A percentile compares a stretch with the other conserved stretches of the same genome.
phyloP scores from a whole-genome alignment of 2,888 invertebrate genomes.

The Tanytarsus gracilentus region DNA sequence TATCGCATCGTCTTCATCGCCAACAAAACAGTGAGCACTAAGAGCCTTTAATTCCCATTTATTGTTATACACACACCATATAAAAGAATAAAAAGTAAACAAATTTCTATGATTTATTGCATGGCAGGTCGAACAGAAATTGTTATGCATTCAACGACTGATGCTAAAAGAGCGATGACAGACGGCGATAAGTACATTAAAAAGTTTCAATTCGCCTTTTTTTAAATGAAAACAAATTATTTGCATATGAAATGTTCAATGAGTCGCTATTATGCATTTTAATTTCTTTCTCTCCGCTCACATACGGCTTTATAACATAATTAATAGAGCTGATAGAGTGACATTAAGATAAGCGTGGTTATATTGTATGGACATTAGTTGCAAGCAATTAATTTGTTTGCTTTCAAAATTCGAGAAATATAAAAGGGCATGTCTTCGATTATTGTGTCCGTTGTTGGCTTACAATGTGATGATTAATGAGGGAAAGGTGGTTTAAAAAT shows the following conservation, averaged over 20 bases:
- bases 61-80: not conserved
- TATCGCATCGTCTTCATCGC: conserved; percentile 1
- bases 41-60: too few relatives aligned
- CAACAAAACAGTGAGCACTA: not conserved
- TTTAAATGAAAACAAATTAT: not conserved
- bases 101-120: conserved; percentile 12
- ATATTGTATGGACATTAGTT: not conserved
- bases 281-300: not conserved
- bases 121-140: not conserved
- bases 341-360: not conserved
- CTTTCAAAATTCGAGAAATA: not conserved
- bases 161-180: not conserved
- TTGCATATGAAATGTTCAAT: not conserved
- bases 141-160: not conserved
- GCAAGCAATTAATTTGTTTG: conserved; percentile 12
- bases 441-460: too few relatives aligned
- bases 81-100: not conserved
- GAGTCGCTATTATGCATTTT: not conserved
- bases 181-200: not conserved
- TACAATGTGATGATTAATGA: too few relatives aligned
- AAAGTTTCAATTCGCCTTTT: not conserved
- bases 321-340: conserved; percentile 7
- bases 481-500: too few relatives aligned
- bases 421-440: not conserved
- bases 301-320: not conserved